These are phyloP conservation scores for Drosophila aff. DNA, from an alignment of 1,140 invertebrate species.

Conservation along the genomic window DNA sequence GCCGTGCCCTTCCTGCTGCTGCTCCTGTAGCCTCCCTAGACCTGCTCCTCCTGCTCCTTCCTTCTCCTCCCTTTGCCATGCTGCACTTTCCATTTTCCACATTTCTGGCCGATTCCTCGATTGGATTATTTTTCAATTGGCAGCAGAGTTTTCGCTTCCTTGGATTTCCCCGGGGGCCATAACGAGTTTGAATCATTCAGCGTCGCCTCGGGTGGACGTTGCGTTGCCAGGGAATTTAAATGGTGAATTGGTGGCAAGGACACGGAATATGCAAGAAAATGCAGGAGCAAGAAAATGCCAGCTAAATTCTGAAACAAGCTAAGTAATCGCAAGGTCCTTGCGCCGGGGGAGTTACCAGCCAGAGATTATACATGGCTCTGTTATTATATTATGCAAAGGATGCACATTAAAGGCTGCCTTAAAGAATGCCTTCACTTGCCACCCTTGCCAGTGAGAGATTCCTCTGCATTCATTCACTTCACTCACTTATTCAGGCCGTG, in stretches of 20 bases:
- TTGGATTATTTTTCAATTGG: constrained; percentile 76
- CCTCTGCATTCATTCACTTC: not conserved
- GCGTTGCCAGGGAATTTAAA: constrained; percentile 9
- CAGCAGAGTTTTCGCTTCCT: constrained; percentile 72
- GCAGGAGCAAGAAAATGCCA: not conserved
- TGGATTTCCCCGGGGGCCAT: constrained; percentile 26
- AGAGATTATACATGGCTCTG: not conserved
- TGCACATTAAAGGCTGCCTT: not conserved
- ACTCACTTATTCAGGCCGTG: constrained; percentile 14
- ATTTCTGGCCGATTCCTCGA: constrained; percentile 54
- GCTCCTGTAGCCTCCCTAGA: too few relatives aligned
- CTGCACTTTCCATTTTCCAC: constrained; percentile 50
- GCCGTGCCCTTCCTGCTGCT: too few relatives aligned
- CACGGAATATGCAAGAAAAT: not conserved
- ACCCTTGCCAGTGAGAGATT: not conserved
- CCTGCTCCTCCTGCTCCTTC: too few relatives aligned
- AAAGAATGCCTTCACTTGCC: not conserved
- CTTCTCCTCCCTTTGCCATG: not conserved
- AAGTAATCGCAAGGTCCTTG: not conserved
- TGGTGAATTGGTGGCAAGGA: not conserved
- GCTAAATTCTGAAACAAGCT: too few relatives aligned
- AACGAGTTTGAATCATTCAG: constrained; percentile 36
- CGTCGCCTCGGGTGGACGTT: not conserved
- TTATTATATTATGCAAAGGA: too few relatives aligned
- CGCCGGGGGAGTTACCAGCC: not conserved